A percentile compares a stretch with the other conserved stretches of the same genome.
Evolutionary conservation across 2,797 vertebrate genomes (phyloP).

Genomic region (Huso huso): DNA sequence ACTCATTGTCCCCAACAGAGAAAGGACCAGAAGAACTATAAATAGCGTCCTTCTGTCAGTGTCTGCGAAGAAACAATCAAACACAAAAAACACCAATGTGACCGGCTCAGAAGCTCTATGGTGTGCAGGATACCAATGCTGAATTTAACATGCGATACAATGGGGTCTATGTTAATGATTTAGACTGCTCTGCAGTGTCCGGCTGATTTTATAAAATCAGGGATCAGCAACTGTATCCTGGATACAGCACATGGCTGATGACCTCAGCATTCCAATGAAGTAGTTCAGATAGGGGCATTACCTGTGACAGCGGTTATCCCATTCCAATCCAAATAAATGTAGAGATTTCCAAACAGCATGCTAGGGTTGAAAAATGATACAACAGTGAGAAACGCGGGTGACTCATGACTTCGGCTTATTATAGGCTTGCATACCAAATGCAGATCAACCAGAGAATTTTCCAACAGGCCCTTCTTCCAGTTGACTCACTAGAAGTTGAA

Average conservation of each 20-base stretch:
- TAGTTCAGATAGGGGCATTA: slow-evolving; percentile 26
- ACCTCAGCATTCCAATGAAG: too few species aligned
- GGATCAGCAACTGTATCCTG: too few species aligned
- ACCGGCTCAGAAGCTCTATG: slow-evolving; percentile 2
- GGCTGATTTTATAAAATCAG: too few species aligned
- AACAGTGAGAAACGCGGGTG: slow-evolving; percentile 21
- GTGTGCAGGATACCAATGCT: too few species aligned
- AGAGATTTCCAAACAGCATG: slow-evolving; percentile 75
- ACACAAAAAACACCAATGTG: slow-evolving; percentile 14
- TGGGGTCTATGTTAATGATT: too few species aligned
- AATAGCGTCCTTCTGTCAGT: slow-evolving; percentile 58
- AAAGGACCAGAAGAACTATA: slow-evolving; percentile 54
- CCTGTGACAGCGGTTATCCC: slow-evolving; percentile 61
- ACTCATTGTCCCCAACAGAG: slow-evolving; percentile 57
- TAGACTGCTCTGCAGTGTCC: too few species aligned
- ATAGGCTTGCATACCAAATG: slow-evolving; percentile 31
- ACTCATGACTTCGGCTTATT: slow-evolving; percentile 37
- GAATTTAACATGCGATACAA: too few species aligned
- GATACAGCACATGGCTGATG: too few species aligned
- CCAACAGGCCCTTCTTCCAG: too few species aligned
- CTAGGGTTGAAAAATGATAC: slow-evolving; percentile 36
- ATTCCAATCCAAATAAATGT: slow-evolving; percentile 71
- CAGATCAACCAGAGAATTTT: slow-evolving; percentile 34
- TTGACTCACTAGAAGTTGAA: too few species aligned
- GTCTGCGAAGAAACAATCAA: slow-evolving; percentile 35